Base-by-base conservation (phyloP, 2,888 invertebrate species). In the Formica aserva region DNA sequence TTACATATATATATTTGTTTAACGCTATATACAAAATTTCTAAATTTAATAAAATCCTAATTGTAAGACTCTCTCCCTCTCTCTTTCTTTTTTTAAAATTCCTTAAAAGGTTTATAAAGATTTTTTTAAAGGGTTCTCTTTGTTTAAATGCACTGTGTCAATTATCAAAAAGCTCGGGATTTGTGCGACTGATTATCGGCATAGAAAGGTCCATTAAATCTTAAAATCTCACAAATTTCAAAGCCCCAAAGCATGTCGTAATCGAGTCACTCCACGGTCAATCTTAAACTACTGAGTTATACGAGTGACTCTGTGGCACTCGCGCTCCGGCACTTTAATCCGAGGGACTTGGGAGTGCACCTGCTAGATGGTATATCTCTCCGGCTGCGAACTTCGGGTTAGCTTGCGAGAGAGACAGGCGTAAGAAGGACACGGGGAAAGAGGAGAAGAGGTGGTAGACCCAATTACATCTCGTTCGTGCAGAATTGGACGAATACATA, bases 401-500 rank as follows among this genome's bases (percentile, higher is more conserved):
- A 41, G 77, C 84, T 86, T 57, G 84, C 63, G 81, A 76, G 69
- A 78, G 67, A 26, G 63, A 62, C 5, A 57, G 32, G 45, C 9
- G 57, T 69, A 41, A 32, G 41, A 22, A 11, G 38, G 72, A 66
- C 65, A 72, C 63, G 81, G 71, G 84, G 63, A n/a, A n/a, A 8
- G 26, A 26, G 8, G n/a, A 52, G n/a, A 8, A 52, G 52, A 52
- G 52, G 82, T 72, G 85, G 87, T 85, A 87, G 91, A 91, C 87
- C 89, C 91, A 91, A 91, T 91, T 91, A 91, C 91, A 91, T 89
- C 88, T 87, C 86, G 91, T 90, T 91, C 83, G 84, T 86, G 71
- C 55, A 82, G 83, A 89, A 89, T 90, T 86, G 85, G 84, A 85
- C 85, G 89, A 88, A 91, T 91, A 88, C 85, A 84, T 89, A 90